These are phyloP conservation scores for Pangasius larnaudii DNA, from an alignment of 2,797 vertebrate genomes.

Conservation along the genomic window DNA sequence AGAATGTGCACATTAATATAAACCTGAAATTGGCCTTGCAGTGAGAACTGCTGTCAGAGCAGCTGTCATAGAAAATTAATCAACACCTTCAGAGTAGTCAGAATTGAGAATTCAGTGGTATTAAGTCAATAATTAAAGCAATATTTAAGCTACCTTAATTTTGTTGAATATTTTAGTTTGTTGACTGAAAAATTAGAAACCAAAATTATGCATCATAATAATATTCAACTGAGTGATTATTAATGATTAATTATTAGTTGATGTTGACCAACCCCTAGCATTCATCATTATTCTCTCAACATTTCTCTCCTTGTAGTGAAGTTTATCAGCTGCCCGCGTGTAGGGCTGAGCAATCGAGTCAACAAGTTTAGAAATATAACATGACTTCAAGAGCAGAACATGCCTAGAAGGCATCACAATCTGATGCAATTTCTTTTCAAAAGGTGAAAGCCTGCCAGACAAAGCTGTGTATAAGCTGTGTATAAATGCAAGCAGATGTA, in stretches of 20 bases:
- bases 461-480: neutral
- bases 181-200: neutral
- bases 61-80: neutral
- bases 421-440: conserved; percentile 13
- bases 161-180: neutral
- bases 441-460: neutral
- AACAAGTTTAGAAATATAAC: neutral
- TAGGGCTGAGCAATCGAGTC: neutral
- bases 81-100: neutral
- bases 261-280: neutral
- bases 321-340: neutral
- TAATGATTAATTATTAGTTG: neutral
- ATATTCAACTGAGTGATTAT: neutral
- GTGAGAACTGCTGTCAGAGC: neutral
- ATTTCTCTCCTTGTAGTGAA: neutral
- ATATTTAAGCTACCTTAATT: neutral
- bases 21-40: neutral
- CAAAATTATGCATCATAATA: neutral
- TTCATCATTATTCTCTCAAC: neutral
- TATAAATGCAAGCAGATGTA: neutral
- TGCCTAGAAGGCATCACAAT: neutral
- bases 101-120: neutral
- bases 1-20: neutral
- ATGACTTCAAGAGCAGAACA: neutral
- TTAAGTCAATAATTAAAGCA: neutral